Base-by-base conservation (phyloP, 2,797 vertebrate genomes). In the Premnoplex brunnescens region DNA sequence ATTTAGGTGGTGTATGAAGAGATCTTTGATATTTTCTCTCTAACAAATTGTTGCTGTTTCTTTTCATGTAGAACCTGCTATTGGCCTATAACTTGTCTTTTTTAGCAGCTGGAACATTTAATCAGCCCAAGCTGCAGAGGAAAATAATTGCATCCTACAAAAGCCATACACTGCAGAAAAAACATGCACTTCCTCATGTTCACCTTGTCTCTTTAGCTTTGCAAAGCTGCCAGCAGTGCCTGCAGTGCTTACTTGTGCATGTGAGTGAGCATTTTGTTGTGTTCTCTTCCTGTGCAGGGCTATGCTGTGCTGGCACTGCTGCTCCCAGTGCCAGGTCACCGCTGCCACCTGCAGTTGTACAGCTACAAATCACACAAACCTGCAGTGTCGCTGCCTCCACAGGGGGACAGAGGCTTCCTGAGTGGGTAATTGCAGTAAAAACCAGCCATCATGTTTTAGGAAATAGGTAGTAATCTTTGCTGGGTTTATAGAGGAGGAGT, bases 41-140 rank as follows among this genome's bases (percentile, higher is more conserved):
- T 79, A 51, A 54, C 14, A 48, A 83, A 58, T 58, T 3, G 30
- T 92, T 94, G 85, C 93, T 89, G 49, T 76, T 93, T 68, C 75
- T 89, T 95, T 84, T 74, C 55, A 43, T 58, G 28, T 83, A 95
- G 85, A 90, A 69, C 68, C 71, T 76, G 37, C 67, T 90, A 24
- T 82, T 76, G 85, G 46, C 69, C 93, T 12, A 3, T 95, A 83
- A 58, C 71, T 92, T 89, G 24, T 69, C 87, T 94, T 72, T 34
- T 89, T 94, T 94, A 94, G 94, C 85, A 94, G 93, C 81, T 88
- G 82, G 54, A 87, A 46, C 85, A 84, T 93, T 92, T 96, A 96
- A 81, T 68, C 66, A 43, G 64, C 68, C 49, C 39, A 17, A 90
- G 76, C 88, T 90, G 85, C 94, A 90, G 75, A 78, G 85, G 44